Base-by-base conservation (phyloP, 2,113 vertebrate genomes). In the Lampris incognitus region DNA sequence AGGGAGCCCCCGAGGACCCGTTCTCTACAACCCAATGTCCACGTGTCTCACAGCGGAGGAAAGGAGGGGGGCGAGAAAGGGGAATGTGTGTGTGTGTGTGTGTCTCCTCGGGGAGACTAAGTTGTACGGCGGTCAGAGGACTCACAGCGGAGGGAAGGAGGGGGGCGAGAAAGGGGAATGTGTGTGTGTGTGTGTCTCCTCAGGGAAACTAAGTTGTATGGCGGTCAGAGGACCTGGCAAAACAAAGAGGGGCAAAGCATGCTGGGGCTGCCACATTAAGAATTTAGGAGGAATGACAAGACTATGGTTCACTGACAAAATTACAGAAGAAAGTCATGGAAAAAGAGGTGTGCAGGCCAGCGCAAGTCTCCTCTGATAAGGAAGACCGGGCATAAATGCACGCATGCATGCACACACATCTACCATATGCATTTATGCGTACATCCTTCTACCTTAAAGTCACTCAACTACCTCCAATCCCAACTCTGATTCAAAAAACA, bases 241-340 rank as follows among this genome's bases (percentile, higher is more conserved):
- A 86, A 80, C 72, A 84, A 85, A 79, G 69, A 72, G 46, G 38
- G 24, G 55, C 8, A 59, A 58, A 44, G 49, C n/a, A 9, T 8
- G 46, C 10, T 2, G 3, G 36, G 0, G 10, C 48, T 62, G 44
- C 10, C 5, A n/a, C 61, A 58, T 57, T 49, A 66, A 62, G 75
- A 57, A 60, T 74, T 60, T 66, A 49, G 1, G 38, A 59, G 54
- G 54, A 75, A 50, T 51, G 61, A 57, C 37, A 38, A 81, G 69
- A 74, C 72, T 61, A 62, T 41, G 40, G 74, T 38, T 58, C 11
- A 54, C 51, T 11, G 51, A 48, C 10, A 62, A 38, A 24, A 24
- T 24, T 24, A 24, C 24, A 24, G 24, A 24, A 24, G 24, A 24
- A 24, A 24, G 24, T 24, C 24, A 24, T 24, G 24, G 24, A 24